Base-by-base conservation (phyloP, 2,888 invertebrate genomes). In the Patella caerulea region DNA sequence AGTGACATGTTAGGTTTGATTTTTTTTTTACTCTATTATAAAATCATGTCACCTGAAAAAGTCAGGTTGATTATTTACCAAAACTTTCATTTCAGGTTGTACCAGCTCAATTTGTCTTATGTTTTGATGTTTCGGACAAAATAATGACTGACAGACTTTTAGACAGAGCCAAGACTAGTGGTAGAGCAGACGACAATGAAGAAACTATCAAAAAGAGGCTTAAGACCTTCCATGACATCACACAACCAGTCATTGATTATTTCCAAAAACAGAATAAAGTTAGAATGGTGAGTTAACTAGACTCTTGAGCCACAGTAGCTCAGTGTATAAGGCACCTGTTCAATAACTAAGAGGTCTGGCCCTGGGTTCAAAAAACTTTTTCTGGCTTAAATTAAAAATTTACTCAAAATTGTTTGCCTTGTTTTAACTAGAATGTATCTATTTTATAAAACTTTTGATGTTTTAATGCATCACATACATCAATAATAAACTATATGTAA, bases 101-200 rank as follows among this genome's bases (percentile, higher is more conserved):
- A 1, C 80, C 85, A 4, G 85, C 86, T 73, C 80, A 94, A 83
- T 92, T 95, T 87, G 95, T 97, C 59, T 88, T 98, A 73, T 97
- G 95, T 93, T 97, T 97, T 90, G 96, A 97, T 77, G 96, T 96
- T 59, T 93, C 95, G 1, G 95, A 96, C 83, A 95, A 95, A 52
- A 95, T 95, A 17, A 94, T 98, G 92, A 94, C 94, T 0, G 92
- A 94, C 86, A 93, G 97, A 55, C 93, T 98, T 79, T 88, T 96
- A 86, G 94, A 94, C 0, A 94, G 97, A 82, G 97, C 95, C 0
- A 93, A 94, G 85, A 95, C 95, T 76, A 96, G 96, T 3, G 95
- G 96, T 55, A 94, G 98, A 54, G 95, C 95, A 2, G 99, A 99
- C 89, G 99, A 99, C 92, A 99, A 98, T 89, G 96, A 96, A 88